Evolutionary conservation across 2,113 vertebrate species (phyloP).

Genomic region (Amazona vittata): DNA sequence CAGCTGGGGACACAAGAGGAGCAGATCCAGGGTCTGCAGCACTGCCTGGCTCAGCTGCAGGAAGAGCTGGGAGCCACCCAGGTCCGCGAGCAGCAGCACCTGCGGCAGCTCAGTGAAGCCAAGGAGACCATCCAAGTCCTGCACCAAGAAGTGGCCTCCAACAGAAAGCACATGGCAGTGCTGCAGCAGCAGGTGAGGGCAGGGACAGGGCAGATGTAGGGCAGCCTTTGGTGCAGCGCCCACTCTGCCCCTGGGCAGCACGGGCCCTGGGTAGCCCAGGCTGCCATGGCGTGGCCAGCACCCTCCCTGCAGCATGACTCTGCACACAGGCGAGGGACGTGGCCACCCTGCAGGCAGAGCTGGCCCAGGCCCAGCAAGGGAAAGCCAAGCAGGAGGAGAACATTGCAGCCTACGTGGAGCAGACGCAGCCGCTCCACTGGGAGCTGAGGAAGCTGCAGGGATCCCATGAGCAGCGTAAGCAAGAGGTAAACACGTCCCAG

Average conservation of each 20-base stretch:
- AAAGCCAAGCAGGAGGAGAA: constrained; percentile 63
- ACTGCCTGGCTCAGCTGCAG: constrained; percentile 16
- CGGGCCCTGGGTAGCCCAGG: no score
- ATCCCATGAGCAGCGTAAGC: constrained; percentile 55
- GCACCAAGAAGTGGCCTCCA: constrained; percentile 16
- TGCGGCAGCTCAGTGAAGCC: constrained; percentile 3
- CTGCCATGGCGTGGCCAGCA: no score
- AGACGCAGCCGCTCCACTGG: constrained; percentile 49
- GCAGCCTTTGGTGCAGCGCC: neutral
- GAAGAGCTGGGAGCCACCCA: constrained; percentile 39
- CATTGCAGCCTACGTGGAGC: constrained; percentile 34
- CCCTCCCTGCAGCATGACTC: no score
- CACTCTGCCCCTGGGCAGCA: no score
- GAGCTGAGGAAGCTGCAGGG: constrained; percentile 70
- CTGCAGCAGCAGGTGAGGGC: constrained; percentile 66
- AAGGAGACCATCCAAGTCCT: constrained; percentile 52
- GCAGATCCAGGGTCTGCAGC: neutral
- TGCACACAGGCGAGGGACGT: constrained; percentile 23
- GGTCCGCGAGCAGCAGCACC: neutral
- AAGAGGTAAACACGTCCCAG: constrained; percentile 38
- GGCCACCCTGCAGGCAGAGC: constrained; percentile 50
- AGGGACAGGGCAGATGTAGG: neutral
- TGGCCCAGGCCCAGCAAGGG: constrained; percentile 54
- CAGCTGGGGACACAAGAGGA: neutral
- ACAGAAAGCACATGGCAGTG: constrained; percentile 58